phyloP scores from a whole-genome alignment of 2,888 invertebrate genomes.

The Erebia epiphron region DNA sequence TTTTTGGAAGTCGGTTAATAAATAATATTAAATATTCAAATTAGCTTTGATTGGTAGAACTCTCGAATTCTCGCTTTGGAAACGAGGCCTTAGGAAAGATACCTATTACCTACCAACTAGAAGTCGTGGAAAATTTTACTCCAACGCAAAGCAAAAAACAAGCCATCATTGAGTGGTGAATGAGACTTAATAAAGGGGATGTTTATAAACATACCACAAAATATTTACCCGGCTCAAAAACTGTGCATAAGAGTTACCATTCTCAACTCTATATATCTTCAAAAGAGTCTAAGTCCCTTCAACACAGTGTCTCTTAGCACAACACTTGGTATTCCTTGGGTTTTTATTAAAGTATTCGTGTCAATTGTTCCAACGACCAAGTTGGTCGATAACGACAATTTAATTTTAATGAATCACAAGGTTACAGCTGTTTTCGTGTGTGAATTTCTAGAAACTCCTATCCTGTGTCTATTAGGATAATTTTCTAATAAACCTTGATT shows the following conservation, averaged over 20 bases:
- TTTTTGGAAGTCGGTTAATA: too few relatives aligned
- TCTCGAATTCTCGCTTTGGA: too few relatives aligned
- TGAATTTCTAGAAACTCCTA: background rate
- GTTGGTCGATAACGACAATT: conserved; percentile 25
- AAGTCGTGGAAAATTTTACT: conserved; percentile 21
- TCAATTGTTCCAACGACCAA: conserved; percentile 31
- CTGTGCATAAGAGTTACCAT: background rate
- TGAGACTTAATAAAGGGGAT: conserved; percentile 45
- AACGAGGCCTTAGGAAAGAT: background rate
- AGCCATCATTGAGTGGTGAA: conserved; percentile 27
- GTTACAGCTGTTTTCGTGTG: background rate
- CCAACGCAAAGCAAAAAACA: conserved; percentile 22
- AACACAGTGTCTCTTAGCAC: background rate
- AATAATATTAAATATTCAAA: too few relatives aligned
- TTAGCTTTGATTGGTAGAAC: too few relatives aligned
- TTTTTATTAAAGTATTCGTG: conserved; percentile 17
- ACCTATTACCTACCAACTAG: background rate
- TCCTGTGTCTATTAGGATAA: background rate
- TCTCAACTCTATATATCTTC: background rate
- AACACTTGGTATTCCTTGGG: background rate
- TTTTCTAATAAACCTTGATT: background rate
- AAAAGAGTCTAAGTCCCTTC: conserved; percentile 15
- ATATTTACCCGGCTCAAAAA: conserved; percentile 48
- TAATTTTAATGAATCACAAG: conserved; percentile 17
- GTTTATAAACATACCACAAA: conserved; percentile 61